Evolutionary conservation across 2,888 invertebrate species (phyloP).

Genomic region (Drosophila lutescens): DNA sequence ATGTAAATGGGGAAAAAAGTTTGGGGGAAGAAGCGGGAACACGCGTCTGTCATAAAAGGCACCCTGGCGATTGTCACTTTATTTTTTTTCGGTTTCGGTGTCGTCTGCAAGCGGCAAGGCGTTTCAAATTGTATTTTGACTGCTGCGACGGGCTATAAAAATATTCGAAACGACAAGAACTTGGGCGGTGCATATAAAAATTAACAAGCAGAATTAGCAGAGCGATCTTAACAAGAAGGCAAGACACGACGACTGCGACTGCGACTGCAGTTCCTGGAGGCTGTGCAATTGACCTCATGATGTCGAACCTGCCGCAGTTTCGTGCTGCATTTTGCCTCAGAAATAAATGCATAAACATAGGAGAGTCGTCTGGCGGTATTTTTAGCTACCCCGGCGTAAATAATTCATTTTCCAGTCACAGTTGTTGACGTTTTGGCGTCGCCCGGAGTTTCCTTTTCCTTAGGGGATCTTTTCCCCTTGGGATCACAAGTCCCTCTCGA

Average conservation of each 20-base stretch:
- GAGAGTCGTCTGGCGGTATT: constrained; percentile 53
- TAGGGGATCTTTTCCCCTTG: constrained; percentile 19
- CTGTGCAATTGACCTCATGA: constrained; percentile 66
- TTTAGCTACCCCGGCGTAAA: constrained; percentile 74
- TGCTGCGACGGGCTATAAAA: constrained; percentile 60
- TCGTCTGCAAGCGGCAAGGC: constrained; percentile 37
- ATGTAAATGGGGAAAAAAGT: constrained; percentile 51
- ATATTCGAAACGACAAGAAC: constrained; percentile 63
- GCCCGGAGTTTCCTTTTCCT: constrained; percentile 52
- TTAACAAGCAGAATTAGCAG: constrained; percentile 66
- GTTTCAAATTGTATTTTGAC: constrained; percentile 62
- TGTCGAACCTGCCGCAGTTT: constrained; percentile 54
- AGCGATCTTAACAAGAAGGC: constrained; percentile 56
- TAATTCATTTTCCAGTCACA: constrained; percentile 81
- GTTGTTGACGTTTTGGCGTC: constrained; percentile 72
- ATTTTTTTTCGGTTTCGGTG: constrained; percentile 34
- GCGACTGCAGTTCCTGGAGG: constrained; percentile 12
- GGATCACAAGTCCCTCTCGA: constrained; percentile 10
- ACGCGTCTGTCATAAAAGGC: constrained; percentile 69
- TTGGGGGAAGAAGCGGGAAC: constrained; percentile 32
- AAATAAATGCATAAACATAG: constrained; percentile 48
- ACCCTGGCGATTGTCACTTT: constrained; percentile 56
- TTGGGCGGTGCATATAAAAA: constrained; percentile 42
- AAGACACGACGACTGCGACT: constrained; percentile 27
- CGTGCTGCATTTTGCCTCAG: constrained; percentile 43